Evolutionary conservation across 2,113 vertebrate species (phyloP), one percentile per base, ranked within the genome.

Genomic region (Hepsetus odoe): DNA sequence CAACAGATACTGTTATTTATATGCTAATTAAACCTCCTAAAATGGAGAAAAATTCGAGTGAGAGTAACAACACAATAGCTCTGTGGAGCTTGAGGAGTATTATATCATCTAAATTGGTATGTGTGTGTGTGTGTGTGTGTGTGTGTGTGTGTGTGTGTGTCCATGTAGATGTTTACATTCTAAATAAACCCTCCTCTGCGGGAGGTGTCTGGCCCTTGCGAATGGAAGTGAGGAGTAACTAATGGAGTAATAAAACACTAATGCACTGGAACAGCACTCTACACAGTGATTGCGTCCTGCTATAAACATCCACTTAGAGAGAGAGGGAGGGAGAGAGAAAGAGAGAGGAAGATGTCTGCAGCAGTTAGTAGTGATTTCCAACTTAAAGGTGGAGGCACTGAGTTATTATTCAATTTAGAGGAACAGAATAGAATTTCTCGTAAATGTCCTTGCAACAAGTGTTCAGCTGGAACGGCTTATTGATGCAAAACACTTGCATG

Each of bases 221-320:
- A 38, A 64, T 26, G 61, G 75, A 53, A n/a, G 67, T 46, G 30
- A 70, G 76, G 42, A 72, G 76, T 62, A 64, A 71, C 68, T 79
- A 79, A 79, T 79, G 76, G 68, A 51, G 68, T 79, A 51, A 79
- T 72, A 72, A 79, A 72, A 64, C 51, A 62, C 42, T 78, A 78
- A 78, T 78, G 76, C 59, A 78, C 76, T 71, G 67, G 55, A 71
- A 71, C 76, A 38, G 67, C 55, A 78, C 76, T 62, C 55, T 61
- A 71, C 67, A 78, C 67, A 78, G 76, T 71, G 56, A 71, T 71
- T 56, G 71, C 67, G 67, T 68, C 35, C 74, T 62, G 67, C 76
- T 42, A 71, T 78, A 71, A 78, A 78, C 55, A 62, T 78, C 67
- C 76, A 71, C 67, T 78, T 68, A 40, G 56, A 30, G 61, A 40